A percentile compares a stretch with the other conserved stretches of the same genome.
Evolutionary conservation across 2,113 vertebrate genomes (phyloP).

Genomic region (Gobius niger): DNA sequence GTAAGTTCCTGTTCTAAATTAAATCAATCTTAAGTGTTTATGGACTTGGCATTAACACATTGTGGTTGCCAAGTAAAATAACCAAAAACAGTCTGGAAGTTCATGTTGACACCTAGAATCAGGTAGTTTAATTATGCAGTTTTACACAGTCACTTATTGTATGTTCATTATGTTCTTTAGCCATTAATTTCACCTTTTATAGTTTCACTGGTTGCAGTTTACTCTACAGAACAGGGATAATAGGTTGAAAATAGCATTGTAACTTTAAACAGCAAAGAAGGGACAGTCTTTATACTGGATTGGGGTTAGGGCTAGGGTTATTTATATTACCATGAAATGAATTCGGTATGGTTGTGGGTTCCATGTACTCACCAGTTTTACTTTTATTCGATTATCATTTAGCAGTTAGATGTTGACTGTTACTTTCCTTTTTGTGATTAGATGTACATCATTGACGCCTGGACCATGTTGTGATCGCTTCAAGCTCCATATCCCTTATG

Average conservation of each 20-base stretch:
- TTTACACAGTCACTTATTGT: neutral
- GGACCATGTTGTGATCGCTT: conserved; percentile 97
- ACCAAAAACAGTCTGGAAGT: neutral
- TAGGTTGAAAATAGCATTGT: no score
- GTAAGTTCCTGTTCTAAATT: neutral
- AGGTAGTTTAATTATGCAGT: neutral
- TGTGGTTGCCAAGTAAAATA: neutral
- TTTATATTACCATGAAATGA: no score
- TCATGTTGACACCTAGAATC: neutral
- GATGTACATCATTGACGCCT: conserved; percentile 91
- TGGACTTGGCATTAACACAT: neutral
- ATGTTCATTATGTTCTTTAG: neutral
- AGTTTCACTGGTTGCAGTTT: no score
- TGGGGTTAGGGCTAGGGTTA: no score
- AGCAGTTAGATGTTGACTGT: conserved; percentile 1
- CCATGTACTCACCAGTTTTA: no score
- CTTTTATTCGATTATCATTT: no score
- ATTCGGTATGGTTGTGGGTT: no score
- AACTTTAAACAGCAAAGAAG: no score
- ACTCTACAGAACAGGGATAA: no score
- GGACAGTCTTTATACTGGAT: no score
- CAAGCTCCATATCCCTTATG: conserved; percentile 97
- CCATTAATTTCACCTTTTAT: no score
- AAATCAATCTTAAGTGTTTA: neutral
- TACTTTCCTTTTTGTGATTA: conserved; percentile 54